A percentile compares a stretch with the other conserved stretches of the same genome.
These are phyloP conservation scores for Yponomeuta malinellus DNA, from an alignment of 2,888 invertebrate species.

Conservation along the genomic window DNA sequence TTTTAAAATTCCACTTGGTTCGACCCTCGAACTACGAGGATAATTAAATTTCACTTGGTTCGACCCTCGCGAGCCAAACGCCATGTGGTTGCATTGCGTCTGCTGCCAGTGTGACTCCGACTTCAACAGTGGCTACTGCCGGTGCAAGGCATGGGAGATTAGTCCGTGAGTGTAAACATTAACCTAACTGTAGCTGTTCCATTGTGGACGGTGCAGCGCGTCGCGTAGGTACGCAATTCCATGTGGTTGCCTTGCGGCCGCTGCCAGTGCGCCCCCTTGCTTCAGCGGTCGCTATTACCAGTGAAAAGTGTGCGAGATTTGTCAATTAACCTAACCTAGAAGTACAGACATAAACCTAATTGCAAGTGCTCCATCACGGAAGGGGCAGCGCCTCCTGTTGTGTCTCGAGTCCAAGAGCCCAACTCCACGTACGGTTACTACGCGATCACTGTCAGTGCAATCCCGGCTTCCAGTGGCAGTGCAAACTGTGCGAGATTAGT, in stretches of 20 bases:
- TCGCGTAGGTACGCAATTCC: constrained; percentile 85
- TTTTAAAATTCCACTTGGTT: too few relatives aligned
- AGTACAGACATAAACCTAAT: constrained; percentile 25
- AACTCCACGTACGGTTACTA: constrained; percentile 73
- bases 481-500: constrained; percentile 56
- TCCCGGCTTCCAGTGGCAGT: constrained; percentile 76
- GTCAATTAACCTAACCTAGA: constrained; percentile 36
- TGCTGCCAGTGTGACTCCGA: constrained; percentile 81
- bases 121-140: constrained; percentile 76
- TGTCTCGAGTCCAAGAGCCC: constrained; percentile 35
- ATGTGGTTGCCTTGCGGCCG: constrained; percentile 78
- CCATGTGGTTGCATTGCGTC: constrained; percentile 69
- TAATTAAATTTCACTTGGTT: too few relatives aligned
- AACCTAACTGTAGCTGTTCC: too few relatives aligned
- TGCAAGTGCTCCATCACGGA: too few relatives aligned
- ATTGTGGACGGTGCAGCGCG: constrained; percentile 24
- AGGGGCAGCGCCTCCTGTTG: too few relatives aligned
- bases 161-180: constrained; percentile 47
- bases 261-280: constrained; percentile 81
- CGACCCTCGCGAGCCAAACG: too few relatives aligned
- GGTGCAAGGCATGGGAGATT: constrained; percentile 75
- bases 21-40: too few relatives aligned
- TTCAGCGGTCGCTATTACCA: constrained; percentile 78
- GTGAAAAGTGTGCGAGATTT: constrained; percentile 62
- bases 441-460: constrained; percentile 78